These are phyloP conservation scores for Ahaetulla prasina DNA, from an alignment of 2,113 vertebrate species.

Conservation along the genomic window DNA sequence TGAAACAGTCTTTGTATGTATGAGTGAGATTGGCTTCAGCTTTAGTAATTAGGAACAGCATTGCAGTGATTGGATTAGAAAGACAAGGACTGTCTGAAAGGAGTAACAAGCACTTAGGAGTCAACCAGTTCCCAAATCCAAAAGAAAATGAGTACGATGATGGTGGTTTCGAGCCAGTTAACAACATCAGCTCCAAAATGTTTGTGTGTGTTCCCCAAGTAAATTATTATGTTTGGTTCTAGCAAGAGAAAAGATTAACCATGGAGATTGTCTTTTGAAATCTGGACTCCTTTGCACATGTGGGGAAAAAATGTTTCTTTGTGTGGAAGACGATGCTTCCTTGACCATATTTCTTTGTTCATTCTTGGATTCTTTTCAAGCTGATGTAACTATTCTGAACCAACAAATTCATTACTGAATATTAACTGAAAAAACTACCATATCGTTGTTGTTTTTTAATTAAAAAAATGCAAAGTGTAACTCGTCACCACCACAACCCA, in stretches of 20 bases:
- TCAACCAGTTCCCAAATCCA: slow-evolving; percentile 46
- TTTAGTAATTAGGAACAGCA: slow-evolving; percentile 28
- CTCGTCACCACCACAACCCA: no score
- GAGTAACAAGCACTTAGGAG: slow-evolving; percentile 13
- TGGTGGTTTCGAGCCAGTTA: slow-evolving; percentile 39
- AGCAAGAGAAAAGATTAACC: background rate
- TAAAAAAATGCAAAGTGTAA: background rate
- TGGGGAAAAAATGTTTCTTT: slow-evolving; percentile 22
- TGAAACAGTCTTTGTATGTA: slow-evolving; percentile 29
- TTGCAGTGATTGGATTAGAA: slow-evolving; percentile 53
- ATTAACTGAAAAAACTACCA: background rate
- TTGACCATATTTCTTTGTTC: background rate
- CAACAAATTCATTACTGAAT: background rate
- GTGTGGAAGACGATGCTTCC: background rate
- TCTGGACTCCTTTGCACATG: slow-evolving; percentile 49
- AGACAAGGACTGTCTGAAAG: slow-evolving; percentile 43
- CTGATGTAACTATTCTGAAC: background rate
- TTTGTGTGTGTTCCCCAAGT: slow-evolving; percentile 28
- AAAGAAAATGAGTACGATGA: slow-evolving; percentile 43
- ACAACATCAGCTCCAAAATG: slow-evolving; percentile 37
- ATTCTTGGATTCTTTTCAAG: slow-evolving; percentile 18
- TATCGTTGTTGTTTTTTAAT: background rate
- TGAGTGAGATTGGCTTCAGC: slow-evolving; percentile 7
- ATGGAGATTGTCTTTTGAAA: slow-evolving; percentile 41
- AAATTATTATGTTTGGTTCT: slow-evolving; percentile 42